Conservation (phyloP, 2,888 invertebrate species). For the Leuctra nigra region DNA sequence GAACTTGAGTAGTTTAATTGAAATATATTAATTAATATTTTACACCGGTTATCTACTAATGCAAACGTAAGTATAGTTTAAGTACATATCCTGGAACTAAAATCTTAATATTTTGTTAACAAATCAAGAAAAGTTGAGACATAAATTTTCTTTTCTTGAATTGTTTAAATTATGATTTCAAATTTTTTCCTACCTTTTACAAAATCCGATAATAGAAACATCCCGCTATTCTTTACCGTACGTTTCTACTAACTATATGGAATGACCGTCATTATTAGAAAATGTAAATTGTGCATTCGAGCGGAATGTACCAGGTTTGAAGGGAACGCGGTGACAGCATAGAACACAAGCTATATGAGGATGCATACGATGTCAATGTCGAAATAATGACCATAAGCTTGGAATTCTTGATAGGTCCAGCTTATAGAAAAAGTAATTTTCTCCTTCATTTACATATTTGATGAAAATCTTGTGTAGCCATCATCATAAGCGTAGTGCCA, state of each 20-base stretch:
- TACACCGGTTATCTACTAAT: no score
- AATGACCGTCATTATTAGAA: background rate
- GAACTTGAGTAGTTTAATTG: no score
- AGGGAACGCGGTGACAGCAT: background rate
- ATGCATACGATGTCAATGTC: constrained; percentile 42
- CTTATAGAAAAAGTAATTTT: constrained; percentile 29
- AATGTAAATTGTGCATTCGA: background rate
- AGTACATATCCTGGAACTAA: no score
- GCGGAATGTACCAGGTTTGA: constrained; percentile 1
- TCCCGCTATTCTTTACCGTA: no score
- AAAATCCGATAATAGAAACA: no score
- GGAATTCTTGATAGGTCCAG: constrained; percentile 11
- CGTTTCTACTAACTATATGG: background rate
- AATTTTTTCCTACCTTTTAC: no score
- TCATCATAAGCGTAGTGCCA: constrained; percentile 21
- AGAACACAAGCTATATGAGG: constrained; percentile 12
- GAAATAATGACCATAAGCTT: constrained; percentile 44
- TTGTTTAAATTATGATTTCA: no score
- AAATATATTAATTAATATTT: no score
- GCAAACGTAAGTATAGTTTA: no score
- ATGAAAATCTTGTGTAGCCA: constrained; percentile 42
- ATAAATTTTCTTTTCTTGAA: no score
- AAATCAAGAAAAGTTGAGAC: no score
- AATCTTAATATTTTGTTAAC: no score
- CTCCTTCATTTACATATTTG: constrained; percentile 37